A percentile compares a stretch with the other conserved stretches of the same genome.
These are phyloP conservation scores for Ladona fulva DNA, from an alignment of 1,140 invertebrate genomes.

Conservation along the genomic window DNA sequence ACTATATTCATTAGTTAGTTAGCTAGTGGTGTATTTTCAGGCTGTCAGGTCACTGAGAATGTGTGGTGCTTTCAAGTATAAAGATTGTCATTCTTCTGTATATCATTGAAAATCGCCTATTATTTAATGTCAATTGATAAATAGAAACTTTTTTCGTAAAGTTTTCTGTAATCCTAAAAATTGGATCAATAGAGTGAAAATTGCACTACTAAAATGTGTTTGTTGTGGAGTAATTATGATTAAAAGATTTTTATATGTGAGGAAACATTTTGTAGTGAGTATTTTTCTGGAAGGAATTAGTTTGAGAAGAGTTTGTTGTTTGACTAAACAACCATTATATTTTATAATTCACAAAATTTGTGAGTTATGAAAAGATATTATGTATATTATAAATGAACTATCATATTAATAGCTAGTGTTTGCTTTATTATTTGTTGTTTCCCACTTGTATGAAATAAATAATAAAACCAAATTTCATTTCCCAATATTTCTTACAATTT, in stretches of 20 bases:
- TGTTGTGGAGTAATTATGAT: conserved; percentile 6
- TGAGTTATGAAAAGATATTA: conserved; percentile 8
- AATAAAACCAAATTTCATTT: background rate
- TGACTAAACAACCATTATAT: conserved; percentile 10
- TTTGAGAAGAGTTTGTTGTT: conserved; percentile 1
- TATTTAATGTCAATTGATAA: background rate
- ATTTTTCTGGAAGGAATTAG: conserved; percentile 10
- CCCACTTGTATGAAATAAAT: background rate
- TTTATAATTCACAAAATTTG: conserved; percentile 11
- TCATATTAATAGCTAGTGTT: background rate
- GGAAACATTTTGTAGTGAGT: conserved; percentile 4
- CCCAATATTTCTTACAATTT: background rate
- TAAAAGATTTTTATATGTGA: conserved; percentile 11
- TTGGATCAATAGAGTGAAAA: background rate
- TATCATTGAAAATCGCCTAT: background rate
- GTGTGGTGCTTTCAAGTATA: conserved; percentile 1
- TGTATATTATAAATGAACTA: background rate
- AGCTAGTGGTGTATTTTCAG: background rate
- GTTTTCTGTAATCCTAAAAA: background rate
- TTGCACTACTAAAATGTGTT: background rate
- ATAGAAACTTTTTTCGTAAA: background rate
- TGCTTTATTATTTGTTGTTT: background rate
- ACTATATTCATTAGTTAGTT: background rate
- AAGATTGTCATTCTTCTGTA: background rate
- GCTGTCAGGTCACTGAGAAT: background rate